Evolutionary conservation across 2,113 vertebrate species (phyloP).

Genomic region (Elephantulus edwardii): DNA sequence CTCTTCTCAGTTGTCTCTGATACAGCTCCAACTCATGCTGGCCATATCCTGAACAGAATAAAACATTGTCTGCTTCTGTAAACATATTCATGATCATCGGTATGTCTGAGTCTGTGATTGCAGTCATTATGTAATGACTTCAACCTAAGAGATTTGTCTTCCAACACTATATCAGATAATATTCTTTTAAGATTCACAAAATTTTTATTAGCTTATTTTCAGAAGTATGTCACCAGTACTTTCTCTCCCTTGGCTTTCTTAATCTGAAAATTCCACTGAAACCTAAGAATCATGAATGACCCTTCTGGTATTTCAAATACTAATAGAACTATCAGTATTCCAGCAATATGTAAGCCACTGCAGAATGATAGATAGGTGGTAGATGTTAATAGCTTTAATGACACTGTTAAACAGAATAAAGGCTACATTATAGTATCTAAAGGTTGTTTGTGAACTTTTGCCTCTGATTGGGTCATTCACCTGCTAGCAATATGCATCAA

Average conservation of each 20-base stretch:
- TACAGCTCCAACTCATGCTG: not conserved
- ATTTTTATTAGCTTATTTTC: too few relatives aligned
- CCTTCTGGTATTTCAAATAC: not conserved
- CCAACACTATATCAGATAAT: too few relatives aligned
- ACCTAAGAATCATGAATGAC: not conserved
- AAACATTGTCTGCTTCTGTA: not conserved
- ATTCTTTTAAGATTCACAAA: too few relatives aligned
- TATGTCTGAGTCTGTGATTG: not conserved
- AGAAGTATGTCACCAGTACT: too few relatives aligned
- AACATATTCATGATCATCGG: not conserved
- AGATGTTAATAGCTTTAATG: not conserved
- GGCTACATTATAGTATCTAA: not conserved
- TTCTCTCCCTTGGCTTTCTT: too few relatives aligned
- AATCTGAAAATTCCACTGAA: too few relatives aligned
- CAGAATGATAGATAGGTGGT: not conserved
- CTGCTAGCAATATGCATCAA: too few relatives aligned
- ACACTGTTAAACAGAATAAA: not conserved
- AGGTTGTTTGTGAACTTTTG: not conserved
- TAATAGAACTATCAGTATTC: not conserved
- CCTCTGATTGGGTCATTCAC: rapidly evolving
- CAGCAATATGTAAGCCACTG: not conserved
- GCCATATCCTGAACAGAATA: not conserved
- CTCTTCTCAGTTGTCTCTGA: not conserved
- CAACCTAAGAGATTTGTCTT: not conserved
- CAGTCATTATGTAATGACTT: not conserved